phyloP scores from a whole-genome alignment of 2,113 vertebrate genomes.

The Carassius auratus region DNA sequence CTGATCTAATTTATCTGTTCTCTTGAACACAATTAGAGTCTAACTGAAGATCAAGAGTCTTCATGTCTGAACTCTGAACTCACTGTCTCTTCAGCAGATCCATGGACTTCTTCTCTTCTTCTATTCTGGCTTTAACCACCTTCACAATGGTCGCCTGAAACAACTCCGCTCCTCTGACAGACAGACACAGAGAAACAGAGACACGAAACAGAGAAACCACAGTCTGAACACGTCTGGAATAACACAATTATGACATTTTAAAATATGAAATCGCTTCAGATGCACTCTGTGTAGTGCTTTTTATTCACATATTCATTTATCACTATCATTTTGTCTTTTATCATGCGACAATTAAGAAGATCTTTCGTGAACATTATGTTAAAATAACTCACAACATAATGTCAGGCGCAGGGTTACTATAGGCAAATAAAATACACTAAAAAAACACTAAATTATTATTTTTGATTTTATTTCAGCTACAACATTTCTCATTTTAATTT shows the following conservation, averaged over 20 bases:
- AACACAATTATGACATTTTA: background rate
- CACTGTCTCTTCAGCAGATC: slow-evolving; percentile 96
- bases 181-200: background rate
- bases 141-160: slow-evolving; percentile 95
- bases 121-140: slow-evolving; percentile 90
- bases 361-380: background rate
- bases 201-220: slow-evolving; percentile 10
- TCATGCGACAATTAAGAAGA: background rate
- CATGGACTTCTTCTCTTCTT: slow-evolving; percentile 96
- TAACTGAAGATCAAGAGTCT: slow-evolving; percentile 24
- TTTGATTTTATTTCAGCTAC: no score
- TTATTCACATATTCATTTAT: background rate
- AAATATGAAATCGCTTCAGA: background rate
- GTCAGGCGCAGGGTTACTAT: no score
- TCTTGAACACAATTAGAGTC: slow-evolving; percentile 26
- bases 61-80: slow-evolving; percentile 57
- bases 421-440: no score
- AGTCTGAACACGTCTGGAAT: slow-evolving; percentile 3
- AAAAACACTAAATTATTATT: no score
- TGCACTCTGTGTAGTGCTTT: background rate
- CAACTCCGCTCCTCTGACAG: slow-evolving; percentile 88
- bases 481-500: no score
- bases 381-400: background rate
- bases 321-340: background rate
- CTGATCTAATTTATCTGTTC: background rate